Evolutionary conservation across 1,140 invertebrate genomes (phyloP).

Genomic region (Drosophila ambigua): DNA sequence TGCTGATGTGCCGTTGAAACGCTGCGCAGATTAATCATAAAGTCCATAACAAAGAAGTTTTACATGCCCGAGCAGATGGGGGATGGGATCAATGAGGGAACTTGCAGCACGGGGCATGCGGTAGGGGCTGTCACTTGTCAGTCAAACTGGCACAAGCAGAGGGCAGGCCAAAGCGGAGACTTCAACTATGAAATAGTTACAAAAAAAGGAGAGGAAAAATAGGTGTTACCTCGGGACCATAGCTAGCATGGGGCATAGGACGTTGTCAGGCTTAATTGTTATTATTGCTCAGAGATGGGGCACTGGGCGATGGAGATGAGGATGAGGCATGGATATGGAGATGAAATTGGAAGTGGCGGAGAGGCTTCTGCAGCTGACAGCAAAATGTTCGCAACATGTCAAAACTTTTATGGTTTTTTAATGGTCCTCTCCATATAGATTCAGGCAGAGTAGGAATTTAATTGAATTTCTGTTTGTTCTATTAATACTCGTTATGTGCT

Average conservation of each 20-base stretch:
- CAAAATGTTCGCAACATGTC: conserved; percentile 69
- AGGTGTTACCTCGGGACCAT: conserved; percentile 51
- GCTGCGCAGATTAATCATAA: conserved; percentile 68
- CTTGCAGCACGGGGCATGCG: conserved; percentile 27
- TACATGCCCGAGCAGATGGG: conserved; percentile 32
- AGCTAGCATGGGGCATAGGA: conserved; percentile 19
- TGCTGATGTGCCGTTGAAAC: conserved; percentile 64
- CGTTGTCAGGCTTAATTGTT: conserved; percentile 68
- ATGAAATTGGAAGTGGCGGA: conserved; percentile 13
- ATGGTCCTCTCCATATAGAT: conserved; percentile 42
- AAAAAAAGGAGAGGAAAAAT: conserved; percentile 48
- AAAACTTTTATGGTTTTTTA: conserved; percentile 66
- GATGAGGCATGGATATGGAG: neutral
- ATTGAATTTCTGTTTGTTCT: conserved; percentile 48
- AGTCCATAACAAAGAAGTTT: conserved; percentile 63
- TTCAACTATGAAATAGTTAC: conserved; percentile 49
- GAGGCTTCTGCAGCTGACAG: conserved; percentile 64
- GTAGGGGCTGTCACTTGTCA: conserved; percentile 60
- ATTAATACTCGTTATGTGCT: conserved; percentile 17
- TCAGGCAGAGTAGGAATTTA: conserved; percentile 38
- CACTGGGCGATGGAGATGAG: neutral
- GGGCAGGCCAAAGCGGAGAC: conserved; percentile 30
- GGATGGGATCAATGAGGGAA: conserved; percentile 9
- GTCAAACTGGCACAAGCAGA: conserved; percentile 48
- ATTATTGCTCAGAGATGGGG: conserved; percentile 57